A percentile compares a stretch with the other conserved stretches of the same genome.
Evolutionary conservation across 2,113 vertebrate genomes (phyloP).

Genomic region (Elephas maximus): DNA sequence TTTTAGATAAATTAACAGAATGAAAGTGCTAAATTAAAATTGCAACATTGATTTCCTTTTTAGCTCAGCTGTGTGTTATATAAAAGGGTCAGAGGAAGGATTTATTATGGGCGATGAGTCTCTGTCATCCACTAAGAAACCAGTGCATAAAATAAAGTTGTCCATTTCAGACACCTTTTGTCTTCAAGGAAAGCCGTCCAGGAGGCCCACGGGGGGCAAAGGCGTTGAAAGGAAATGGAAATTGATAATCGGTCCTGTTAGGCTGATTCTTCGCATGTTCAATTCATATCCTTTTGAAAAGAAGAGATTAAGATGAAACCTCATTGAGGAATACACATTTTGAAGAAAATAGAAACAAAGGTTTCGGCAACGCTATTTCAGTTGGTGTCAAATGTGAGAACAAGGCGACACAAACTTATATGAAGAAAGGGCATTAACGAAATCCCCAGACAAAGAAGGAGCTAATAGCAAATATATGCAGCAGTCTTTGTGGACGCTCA

Average conservation of each 20-base stretch:
- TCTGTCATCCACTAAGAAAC: conserved; percentile 77
- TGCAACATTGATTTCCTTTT: conserved; percentile 84
- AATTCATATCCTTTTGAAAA: conserved; percentile 85
- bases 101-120: conserved; percentile 85
- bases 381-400: conserved; percentile 81
- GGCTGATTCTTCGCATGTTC: conserved; percentile 80
- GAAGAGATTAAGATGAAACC: conserved; percentile 83
- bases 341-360: conserved; percentile 77
- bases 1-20: conserved; percentile 85
- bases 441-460: conserved; percentile 83
- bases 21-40: conserved; percentile 86
- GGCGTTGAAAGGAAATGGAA: conserved; percentile 84
- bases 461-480: conserved; percentile 80
- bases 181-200: conserved; percentile 81
- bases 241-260: conserved; percentile 85
- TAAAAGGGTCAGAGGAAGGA: conserved; percentile 83
- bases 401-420: conserved; percentile 70
- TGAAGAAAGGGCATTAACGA: conserved; percentile 81
- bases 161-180: conserved; percentile 86
- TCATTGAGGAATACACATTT: conserved; percentile 81
- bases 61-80: conserved; percentile 86
- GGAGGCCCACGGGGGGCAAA: conserved; percentile 82
- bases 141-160: conserved; percentile 80
- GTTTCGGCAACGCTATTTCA: conserved; percentile 71
- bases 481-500: conserved; percentile 74